Percentiles rank a stretch among this genome's conserved stretches.
Evolutionary conservation across 2,888 invertebrate species (phyloP).

Genomic region (Plusia festucae): DNA sequence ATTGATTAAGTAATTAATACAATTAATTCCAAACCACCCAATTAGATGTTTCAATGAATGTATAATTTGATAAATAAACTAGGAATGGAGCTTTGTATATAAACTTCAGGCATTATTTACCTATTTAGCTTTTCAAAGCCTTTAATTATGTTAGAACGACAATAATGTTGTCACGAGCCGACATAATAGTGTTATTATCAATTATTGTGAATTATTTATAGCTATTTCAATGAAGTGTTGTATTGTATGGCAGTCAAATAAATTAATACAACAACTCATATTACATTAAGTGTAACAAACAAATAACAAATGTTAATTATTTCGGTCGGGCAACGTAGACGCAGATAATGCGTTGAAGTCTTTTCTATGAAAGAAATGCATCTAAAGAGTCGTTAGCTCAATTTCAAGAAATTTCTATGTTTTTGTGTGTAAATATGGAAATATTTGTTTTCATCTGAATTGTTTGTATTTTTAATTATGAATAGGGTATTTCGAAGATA

Average conservation of each 20-base stretch:
- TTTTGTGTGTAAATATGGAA: background rate
- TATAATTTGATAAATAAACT: conserved; percentile 18
- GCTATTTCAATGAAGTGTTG: conserved; percentile 31
- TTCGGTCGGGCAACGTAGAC: background rate
- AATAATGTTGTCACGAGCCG: conserved; percentile 29
- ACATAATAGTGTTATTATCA: conserved; percentile 42
- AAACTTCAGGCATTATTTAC: conserved; percentile 23
- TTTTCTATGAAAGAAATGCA: conserved; percentile 56
- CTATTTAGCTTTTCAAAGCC: conserved; percentile 28
- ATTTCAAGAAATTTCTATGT: background rate
- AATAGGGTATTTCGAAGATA: conserved; percentile 10
- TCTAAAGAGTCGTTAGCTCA: background rate
- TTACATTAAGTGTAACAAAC: conserved; percentile 9
- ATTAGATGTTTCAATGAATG: conserved; percentile 13
- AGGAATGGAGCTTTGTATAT: conserved; percentile 22
- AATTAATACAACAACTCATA: conserved; percentile 30
- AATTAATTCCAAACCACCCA: background rate
- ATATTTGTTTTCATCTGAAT: background rate
- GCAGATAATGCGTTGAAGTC: conserved; percentile 66
- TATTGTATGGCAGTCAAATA: conserved; percentile 23
- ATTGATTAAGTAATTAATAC: background rate
- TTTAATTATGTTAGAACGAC: conserved; percentile 35
- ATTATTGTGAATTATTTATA: conserved; percentile 36
- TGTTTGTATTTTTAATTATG: background rate
- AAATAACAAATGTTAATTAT: conserved; percentile 13